Percentiles rank a stretch among this genome's conserved stretches.
Evolutionary conservation across 2,113 vertebrate species (phyloP).

Genomic region (Paraplagusia blochii): DNA sequence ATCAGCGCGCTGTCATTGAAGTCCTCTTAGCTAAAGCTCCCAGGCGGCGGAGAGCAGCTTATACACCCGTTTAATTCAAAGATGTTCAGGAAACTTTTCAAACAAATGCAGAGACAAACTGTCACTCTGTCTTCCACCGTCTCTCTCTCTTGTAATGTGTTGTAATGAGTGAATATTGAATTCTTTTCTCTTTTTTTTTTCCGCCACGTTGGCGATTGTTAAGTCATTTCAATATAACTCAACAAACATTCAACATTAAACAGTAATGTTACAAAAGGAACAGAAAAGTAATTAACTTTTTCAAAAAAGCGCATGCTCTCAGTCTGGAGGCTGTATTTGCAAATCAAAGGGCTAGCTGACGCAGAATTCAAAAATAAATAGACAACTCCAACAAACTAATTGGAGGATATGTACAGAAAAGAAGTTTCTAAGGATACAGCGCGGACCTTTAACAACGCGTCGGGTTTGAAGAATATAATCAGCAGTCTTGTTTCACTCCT

Average conservation of each 20-base stretch:
- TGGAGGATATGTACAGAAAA: slow-evolving; percentile 74
- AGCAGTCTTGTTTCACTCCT: slow-evolving; percentile 63
- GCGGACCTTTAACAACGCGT: slow-evolving; percentile 68
- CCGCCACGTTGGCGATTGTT: slow-evolving; percentile 66
- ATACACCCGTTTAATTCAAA: slow-evolving; percentile 56
- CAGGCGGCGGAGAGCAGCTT: slow-evolving; percentile 53
- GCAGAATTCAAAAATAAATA: slow-evolving; percentile 78
- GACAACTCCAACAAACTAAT: slow-evolving; percentile 79
- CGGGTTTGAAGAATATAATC: slow-evolving; percentile 73
- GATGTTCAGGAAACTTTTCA: slow-evolving; percentile 61
- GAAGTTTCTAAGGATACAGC: slow-evolving; percentile 78
- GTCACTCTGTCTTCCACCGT: neutral
- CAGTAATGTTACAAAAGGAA: slow-evolving; percentile 81
- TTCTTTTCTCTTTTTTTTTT: slow-evolving; percentile 14
- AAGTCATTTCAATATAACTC: slow-evolving; percentile 78
- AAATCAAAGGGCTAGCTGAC: slow-evolving; percentile 78
- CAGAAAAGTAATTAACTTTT: slow-evolving; percentile 84
- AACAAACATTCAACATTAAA: slow-evolving; percentile 82
- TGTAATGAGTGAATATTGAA: slow-evolving; percentile 63
- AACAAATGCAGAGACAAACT: slow-evolving; percentile 58
- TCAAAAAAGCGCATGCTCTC: slow-evolving; percentile 75
- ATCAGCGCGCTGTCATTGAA: slow-evolving; percentile 46
- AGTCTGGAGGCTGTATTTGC: slow-evolving; percentile 75
- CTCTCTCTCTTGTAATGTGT: slow-evolving; percentile 40
- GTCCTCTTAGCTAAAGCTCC: slow-evolving; percentile 46